These are phyloP conservation scores for Hystrix brachyura DNA, from an alignment of 2,113 vertebrate genomes.

Conservation along the genomic window DNA sequence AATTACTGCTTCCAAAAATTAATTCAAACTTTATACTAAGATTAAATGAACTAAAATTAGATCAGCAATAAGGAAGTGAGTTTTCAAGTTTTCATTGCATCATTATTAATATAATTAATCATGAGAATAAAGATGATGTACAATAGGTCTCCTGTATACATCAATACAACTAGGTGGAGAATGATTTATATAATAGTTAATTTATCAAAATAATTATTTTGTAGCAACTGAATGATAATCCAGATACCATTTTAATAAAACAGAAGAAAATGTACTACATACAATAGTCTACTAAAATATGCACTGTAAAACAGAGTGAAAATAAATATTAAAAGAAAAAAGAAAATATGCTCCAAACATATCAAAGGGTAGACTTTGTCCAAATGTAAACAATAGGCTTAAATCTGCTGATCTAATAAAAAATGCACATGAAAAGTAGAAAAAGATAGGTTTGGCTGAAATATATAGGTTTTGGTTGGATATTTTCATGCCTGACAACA, in stretches of 20 bases:
- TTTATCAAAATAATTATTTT: not conserved
- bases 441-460: not conserved
- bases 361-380: not conserved
- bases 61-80: not conserved
- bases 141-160: not conserved
- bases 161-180: not conserved
- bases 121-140: not conserved
- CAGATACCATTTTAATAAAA: not conserved
- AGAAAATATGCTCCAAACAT: not conserved
- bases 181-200: not conserved
- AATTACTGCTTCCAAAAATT: not conserved
- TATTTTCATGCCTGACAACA: not conserved
- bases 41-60: not conserved
- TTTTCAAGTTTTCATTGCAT: constrained; percentile 16
- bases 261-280: not conserved
- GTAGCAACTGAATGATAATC: not conserved
- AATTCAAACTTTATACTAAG: constrained; percentile 13
- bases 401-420: not conserved
- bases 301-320: not conserved
- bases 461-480: not conserved
- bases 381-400: not conserved
- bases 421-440: not conserved
- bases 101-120: not conserved
- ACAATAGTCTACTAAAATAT: not conserved
- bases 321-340: constrained; percentile 25